Evolutionary conservation across 2,888 invertebrate species (phyloP).

Genomic region (Diplolepis rosae): DNA sequence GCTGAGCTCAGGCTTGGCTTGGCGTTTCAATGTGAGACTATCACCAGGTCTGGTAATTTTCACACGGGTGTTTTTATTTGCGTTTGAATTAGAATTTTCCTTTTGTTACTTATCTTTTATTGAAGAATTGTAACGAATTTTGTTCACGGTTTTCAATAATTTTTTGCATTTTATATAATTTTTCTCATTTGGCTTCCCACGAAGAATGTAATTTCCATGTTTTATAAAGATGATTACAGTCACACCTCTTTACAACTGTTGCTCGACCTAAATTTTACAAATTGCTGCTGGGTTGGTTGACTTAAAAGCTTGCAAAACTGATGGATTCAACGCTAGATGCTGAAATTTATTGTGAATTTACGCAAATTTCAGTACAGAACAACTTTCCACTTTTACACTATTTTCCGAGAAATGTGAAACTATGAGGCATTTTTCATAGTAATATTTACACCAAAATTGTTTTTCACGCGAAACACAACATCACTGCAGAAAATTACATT

Average conservation of each 20-base stretch:
- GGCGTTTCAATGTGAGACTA: too few relatives aligned
- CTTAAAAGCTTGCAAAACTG: conserved; percentile 22
- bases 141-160: too few relatives aligned
- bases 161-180: too few relatives aligned
- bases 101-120: too few relatives aligned
- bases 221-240: conserved; percentile 15
- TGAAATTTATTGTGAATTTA: conserved; percentile 10
- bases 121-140: too few relatives aligned
- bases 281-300: conserved; percentile 13
- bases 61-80: too few relatives aligned
- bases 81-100: too few relatives aligned
- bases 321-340: conserved; percentile 26
- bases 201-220: background rate
- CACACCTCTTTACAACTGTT: conserved; percentile 13
- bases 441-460: background rate
- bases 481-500: too few relatives aligned
- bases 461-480: too few relatives aligned
- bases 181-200: too few relatives aligned
- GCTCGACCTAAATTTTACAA: conserved; percentile 29
- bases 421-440: background rate
- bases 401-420: background rate
- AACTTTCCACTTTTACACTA: background rate
- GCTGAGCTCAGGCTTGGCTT: too few relatives aligned
- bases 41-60: too few relatives aligned
- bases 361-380: background rate